A percentile compares a stretch with the other conserved stretches of the same genome.
These are phyloP conservation scores for Agrochola macilenta DNA, from an alignment of 2,888 invertebrate species.

Conservation along the genomic window DNA sequence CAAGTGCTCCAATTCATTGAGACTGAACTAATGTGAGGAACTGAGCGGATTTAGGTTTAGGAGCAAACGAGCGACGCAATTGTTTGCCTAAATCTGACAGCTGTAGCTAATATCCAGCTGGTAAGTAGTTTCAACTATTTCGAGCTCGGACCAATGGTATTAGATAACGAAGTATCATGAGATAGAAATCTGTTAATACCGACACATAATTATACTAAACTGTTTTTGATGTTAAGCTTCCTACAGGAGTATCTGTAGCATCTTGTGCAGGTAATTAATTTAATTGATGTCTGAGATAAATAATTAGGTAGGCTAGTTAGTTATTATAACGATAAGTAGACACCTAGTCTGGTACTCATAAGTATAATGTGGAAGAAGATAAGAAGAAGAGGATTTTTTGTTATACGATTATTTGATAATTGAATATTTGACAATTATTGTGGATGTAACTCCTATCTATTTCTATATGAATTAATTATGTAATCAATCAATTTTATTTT, in stretches of 20 bases:
- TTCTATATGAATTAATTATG: too few species aligned
- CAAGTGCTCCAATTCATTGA: slow-evolving; percentile 81
- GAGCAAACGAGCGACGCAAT: slow-evolving; percentile 78
- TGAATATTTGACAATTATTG: too few species aligned
- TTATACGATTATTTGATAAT: too few species aligned
- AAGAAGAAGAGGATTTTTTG: too few species aligned
- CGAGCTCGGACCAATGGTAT: slow-evolving; percentile 27
- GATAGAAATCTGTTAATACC: not conserved
- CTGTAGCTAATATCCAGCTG: slow-evolving; percentile 79
- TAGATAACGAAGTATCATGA: not conserved
- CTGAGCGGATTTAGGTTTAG: slow-evolving; percentile 76
- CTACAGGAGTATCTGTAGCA: not conserved
- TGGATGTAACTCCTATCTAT: too few species aligned
- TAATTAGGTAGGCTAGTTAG: not conserved
- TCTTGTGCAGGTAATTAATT: slow-evolving; percentile 36
- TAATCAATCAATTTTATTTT: too few species aligned
- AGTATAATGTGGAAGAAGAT: too few species aligned
- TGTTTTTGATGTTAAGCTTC: not conserved
- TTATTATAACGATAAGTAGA: not conserved
- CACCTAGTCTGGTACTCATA: not conserved
- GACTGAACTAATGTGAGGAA: slow-evolving; percentile 86
- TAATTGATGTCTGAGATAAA: slow-evolving; percentile 14
- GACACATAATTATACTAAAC: not conserved
- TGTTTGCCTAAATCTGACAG: slow-evolving; percentile 85
- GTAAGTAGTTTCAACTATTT: slow-evolving; percentile 64